These are phyloP conservation scores for Philonicus albiceps DNA, from an alignment of 2,888 invertebrate species.

Conservation along the genomic window DNA sequence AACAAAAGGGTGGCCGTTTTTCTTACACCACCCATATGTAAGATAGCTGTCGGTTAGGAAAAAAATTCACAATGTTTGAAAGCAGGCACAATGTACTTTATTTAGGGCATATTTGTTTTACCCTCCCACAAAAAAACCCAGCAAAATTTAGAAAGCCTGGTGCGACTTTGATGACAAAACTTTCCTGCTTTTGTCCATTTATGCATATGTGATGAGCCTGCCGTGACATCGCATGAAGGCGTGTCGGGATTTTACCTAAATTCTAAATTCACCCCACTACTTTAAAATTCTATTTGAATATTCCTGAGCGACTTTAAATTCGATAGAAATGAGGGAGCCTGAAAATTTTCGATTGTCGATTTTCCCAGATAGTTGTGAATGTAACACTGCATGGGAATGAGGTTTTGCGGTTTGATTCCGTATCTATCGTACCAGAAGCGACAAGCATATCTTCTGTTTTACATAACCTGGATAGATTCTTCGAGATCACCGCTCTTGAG, in stretches of 20 bases:
- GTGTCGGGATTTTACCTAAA: background rate
- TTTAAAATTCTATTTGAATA: background rate
- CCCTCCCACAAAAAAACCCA: background rate
- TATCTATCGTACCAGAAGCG: background rate
- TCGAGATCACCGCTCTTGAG: background rate
- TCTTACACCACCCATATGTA: background rate
- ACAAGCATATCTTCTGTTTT: background rate
- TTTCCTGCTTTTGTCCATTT: background rate
- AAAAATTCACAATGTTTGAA: background rate
- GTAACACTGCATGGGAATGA: background rate
- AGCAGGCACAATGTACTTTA: background rate
- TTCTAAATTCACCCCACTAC: background rate
- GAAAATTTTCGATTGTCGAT: background rate
- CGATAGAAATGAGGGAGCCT: background rate
- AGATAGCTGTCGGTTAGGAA: background rate
- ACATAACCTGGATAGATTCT: background rate
- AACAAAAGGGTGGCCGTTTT: slow-evolving; percentile 9
- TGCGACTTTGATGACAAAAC: background rate
- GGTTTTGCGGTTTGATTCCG: background rate
- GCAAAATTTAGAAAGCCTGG: background rate
- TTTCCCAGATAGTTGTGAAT: background rate
- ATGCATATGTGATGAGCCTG: background rate
- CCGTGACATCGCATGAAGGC: background rate
- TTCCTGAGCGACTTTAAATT: background rate
- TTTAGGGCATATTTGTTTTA: background rate